A percentile compares a stretch with the other conserved stretches of the same genome.
Evolutionary conservation across 2,888 invertebrate genomes (phyloP).

Genomic region (Dilophus febrilis): DNA sequence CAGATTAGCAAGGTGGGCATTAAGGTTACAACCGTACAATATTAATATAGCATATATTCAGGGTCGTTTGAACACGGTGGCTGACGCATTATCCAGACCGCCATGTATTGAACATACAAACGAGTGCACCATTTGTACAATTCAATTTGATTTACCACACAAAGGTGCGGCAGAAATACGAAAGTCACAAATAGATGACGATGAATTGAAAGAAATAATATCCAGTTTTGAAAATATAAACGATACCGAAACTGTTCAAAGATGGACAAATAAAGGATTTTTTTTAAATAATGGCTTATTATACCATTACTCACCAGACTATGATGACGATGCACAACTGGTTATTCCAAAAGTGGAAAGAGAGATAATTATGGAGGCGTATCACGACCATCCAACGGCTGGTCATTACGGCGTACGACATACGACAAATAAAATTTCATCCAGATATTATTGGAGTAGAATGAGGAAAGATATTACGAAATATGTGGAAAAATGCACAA

Average conservation of each 20-base stretch:
- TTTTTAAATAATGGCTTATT: background rate
- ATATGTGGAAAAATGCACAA: constrained; percentile 15
- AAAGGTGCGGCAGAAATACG: constrained; percentile 1
- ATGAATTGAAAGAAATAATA: constrained; percentile 12
- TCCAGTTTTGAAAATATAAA: constrained; percentile 7
- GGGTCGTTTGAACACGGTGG: constrained; percentile 21
- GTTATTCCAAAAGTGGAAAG: constrained; percentile 9
- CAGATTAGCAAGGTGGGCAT: too few relatives aligned
- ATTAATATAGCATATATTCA: constrained; percentile 23
- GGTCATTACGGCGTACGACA: constrained; percentile 15
- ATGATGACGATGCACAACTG: constrained; percentile 5
- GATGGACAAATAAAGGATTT: constrained; percentile 1
- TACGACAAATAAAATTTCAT: constrained; percentile 11
- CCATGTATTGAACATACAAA: constrained; percentile 4
- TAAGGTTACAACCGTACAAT: too few relatives aligned
- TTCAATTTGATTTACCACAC: background rate
- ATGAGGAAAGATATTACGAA: constrained; percentile 15
- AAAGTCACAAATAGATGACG: constrained; percentile 12
- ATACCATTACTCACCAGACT: constrained; percentile 1
- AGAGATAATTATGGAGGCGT: constrained; percentile 6
- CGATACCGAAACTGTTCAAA: background rate
- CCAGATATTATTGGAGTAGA: constrained; percentile 15
- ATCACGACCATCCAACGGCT: constrained; percentile 12
- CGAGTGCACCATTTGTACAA: background rate
- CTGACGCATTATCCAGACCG: constrained; percentile 11